These are phyloP conservation scores for Eristalis tenax DNA, from an alignment of 2,888 invertebrate genomes.

Conservation along the genomic window DNA sequence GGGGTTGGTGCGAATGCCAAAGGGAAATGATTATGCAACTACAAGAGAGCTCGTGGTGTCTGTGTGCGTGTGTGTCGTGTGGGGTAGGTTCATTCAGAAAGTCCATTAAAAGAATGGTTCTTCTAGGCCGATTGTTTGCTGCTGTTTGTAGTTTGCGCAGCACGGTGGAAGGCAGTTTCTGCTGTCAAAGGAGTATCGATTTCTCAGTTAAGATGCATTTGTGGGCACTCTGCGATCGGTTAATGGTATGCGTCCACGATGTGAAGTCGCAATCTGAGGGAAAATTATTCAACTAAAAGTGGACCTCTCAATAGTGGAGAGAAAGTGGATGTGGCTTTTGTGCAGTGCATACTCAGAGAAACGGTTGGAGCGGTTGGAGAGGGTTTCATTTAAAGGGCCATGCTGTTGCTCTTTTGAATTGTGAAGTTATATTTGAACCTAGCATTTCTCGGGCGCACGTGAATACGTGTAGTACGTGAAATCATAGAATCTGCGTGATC, in stretches of 20 bases:
- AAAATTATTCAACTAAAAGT: neutral
- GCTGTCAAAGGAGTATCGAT: slow-evolving; percentile 24
- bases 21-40: slow-evolving; percentile 53
- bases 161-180: neutral
- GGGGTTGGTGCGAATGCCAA: slow-evolving; percentile 17
- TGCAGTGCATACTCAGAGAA: neutral
- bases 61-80: neutral
- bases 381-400: neutral
- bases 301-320: neutral
- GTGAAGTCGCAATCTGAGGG: neutral
- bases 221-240: neutral
- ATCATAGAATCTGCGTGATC: no score
- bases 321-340: neutral
- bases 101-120: slow-evolving; percentile 44
- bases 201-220: slow-evolving; percentile 33
- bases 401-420: neutral
- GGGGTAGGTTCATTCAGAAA: slow-evolving; percentile 49
- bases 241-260: neutral
- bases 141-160: neutral
- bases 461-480: no score
- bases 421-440: no score
- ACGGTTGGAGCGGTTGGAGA: neutral
- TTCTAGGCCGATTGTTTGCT: slow-evolving; percentile 31
- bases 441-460: no score
- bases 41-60: slow-evolving; percentile 7